A percentile compares a stretch with the other conserved stretches of the same genome.
Evolutionary conservation across 2,888 invertebrate genomes (phyloP).

Genomic region (Zhengitettix transpicula): DNA sequence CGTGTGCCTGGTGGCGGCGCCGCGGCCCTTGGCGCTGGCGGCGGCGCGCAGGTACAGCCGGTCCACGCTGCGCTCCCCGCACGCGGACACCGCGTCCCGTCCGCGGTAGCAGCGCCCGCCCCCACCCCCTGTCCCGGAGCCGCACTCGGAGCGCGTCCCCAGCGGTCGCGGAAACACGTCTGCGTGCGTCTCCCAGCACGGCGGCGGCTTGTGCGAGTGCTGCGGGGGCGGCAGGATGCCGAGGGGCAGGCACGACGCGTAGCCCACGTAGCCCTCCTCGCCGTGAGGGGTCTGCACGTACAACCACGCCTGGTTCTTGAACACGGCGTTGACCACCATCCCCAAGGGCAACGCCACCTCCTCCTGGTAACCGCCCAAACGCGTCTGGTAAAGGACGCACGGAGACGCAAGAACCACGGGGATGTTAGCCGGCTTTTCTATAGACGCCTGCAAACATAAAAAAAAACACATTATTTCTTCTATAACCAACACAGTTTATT

Average conservation of each 20-base stretch:
- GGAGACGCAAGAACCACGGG: slow-evolving; percentile 45
- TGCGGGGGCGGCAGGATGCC: slow-evolving; percentile 45
- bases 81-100: slow-evolving; percentile 20
- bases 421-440: slow-evolving; percentile 68
- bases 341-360: slow-evolving; percentile 41
- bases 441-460: slow-evolving; percentile 41
- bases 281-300: slow-evolving; percentile 75
- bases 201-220: slow-evolving; percentile 35
- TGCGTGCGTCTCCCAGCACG: slow-evolving; percentile 67
- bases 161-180: slow-evolving; percentile 61
- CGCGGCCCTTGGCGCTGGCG: slow-evolving; percentile 29
- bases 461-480: too few species aligned
- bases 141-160: slow-evolving; percentile 47
- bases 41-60: slow-evolving; percentile 46
- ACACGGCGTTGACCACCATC: slow-evolving; percentile 73
- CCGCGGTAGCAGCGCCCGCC: slow-evolving; percentile 6
- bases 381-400: slow-evolving; percentile 20
- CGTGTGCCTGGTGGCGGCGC: slow-evolving; percentile 35
- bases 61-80: slow-evolving; percentile 58
- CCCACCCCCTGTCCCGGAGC: neutral
- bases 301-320: slow-evolving; percentile 70
- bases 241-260: slow-evolving; percentile 58
- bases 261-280: slow-evolving; percentile 66
- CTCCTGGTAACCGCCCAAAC: slow-evolving; percentile 17
- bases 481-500: too few species aligned